Percentiles rank a stretch among this genome's conserved stretches.
These are phyloP conservation scores for Papilio xuthus DNA, from an alignment of 1,140 invertebrate species.

Conservation along the genomic window DNA sequence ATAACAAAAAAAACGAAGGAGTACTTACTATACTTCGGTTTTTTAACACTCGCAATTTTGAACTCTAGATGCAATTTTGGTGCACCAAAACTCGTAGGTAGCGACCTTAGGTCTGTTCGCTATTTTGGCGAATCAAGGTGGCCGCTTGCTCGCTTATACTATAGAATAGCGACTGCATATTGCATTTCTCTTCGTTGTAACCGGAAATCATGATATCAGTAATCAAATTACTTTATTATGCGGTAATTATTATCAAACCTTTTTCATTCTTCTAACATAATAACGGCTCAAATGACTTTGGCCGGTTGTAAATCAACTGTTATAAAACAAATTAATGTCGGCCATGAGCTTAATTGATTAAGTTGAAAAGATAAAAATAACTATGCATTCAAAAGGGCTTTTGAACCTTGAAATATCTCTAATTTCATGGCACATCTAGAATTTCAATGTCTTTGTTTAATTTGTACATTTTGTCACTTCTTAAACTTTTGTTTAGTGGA, in stretches of 20 bases:
- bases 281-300: neutral
- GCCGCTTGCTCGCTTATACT: too few relatives aligned
- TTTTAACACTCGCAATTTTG: too few relatives aligned
- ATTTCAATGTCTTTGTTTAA: neutral
- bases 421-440: neutral
- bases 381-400: neutral
- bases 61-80: too few relatives aligned
- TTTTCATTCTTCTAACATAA: neutral
- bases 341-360: conserved; percentile 2
- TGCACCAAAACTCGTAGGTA: too few relatives aligned
- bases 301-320: neutral
- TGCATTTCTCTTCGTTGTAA: neutral
- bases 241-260: neutral
- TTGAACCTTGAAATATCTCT: neutral
- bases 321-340: neutral
- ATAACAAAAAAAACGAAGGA: too few relatives aligned
- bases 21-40: too few relatives aligned
- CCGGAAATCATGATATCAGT: neutral
- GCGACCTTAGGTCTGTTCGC: too few relatives aligned
- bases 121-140: too few relatives aligned
- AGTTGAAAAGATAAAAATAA: neutral
- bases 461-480: too few relatives aligned
- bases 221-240: too few relatives aligned
- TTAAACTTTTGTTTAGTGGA: too few relatives aligned
- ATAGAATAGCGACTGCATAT: neutral